phyloP scores from a whole-genome alignment of 2,888 invertebrate genomes.

The Aphodius granarius region DNA sequence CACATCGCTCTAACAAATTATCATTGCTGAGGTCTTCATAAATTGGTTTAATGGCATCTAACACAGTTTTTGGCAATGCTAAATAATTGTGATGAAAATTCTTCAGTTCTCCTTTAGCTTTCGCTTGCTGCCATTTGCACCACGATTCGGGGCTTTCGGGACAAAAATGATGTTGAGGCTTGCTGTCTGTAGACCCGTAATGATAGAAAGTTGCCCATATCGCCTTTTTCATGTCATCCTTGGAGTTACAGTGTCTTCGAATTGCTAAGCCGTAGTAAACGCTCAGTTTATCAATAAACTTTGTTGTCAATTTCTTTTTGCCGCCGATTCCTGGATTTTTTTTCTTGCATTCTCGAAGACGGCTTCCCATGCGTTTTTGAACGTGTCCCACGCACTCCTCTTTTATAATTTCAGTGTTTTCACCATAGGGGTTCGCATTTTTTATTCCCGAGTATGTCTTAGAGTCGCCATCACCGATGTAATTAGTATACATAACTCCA shows the following conservation, averaged over 20 bases:
- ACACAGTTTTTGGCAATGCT: slow-evolving; percentile 28
- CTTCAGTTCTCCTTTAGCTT: slow-evolving; percentile 24
- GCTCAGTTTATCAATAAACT: slow-evolving; percentile 18
- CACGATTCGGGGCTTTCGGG: slow-evolving; percentile 31
- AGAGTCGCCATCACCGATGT: slow-evolving; percentile 35
- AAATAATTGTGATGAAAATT: slow-evolving; percentile 26
- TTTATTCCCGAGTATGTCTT: slow-evolving; percentile 34
- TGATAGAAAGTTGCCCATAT: slow-evolving; percentile 40
- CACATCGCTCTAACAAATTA: slow-evolving; percentile 39
- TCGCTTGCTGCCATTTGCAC: slow-evolving; percentile 32
- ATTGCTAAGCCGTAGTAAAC: slow-evolving; percentile 15
- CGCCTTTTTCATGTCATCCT: slow-evolving; percentile 36
- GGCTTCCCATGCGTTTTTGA: slow-evolving; percentile 9
- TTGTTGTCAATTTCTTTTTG: slow-evolving; percentile 16
- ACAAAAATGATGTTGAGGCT: slow-evolving; percentile 38
- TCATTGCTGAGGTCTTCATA: slow-evolving; percentile 41
- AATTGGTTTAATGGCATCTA: not conserved
- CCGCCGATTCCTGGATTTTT: slow-evolving; percentile 17
- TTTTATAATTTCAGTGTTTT: slow-evolving; percentile 23
- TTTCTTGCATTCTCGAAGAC: slow-evolving; percentile 15
- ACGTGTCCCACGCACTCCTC: slow-evolving; percentile 25
- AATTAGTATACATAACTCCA: slow-evolving; percentile 29
- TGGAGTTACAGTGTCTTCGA: slow-evolving; percentile 11
- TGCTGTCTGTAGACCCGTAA: slow-evolving; percentile 38
- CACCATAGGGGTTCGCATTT: slow-evolving; percentile 31